phyloP scores from a whole-genome alignment of 2,888 invertebrate species.

The Isotomurus palustris region DNA sequence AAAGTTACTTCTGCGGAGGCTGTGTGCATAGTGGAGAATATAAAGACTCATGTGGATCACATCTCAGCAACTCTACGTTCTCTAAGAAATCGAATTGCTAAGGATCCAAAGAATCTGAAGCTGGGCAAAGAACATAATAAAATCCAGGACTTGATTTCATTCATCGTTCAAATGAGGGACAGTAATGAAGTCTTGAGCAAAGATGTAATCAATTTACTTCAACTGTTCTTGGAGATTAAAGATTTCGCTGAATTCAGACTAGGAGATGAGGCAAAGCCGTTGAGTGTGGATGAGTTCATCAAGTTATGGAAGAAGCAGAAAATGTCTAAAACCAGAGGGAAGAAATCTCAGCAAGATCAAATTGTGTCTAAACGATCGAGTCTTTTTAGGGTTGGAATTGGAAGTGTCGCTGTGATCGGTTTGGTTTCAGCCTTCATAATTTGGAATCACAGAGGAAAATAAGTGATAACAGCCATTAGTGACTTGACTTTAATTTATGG shows the following conservation, averaged over 20 bases:
- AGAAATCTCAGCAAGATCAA: too few relatives aligned
- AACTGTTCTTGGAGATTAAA: neutral
- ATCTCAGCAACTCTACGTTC: slow-evolving; percentile 9
- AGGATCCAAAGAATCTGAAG: slow-evolving; percentile 5
- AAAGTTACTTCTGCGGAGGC: slow-evolving; percentile 17
- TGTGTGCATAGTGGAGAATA: slow-evolving; percentile 18
- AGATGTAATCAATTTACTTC: neutral
- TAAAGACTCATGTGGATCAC: slow-evolving; percentile 13
- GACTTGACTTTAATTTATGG: too few relatives aligned
- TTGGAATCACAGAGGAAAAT: too few relatives aligned
- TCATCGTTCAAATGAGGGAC: neutral
- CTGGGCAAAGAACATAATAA: slow-evolving; percentile 16
- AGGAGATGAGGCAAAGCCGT: neutral
- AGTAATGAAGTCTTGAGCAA: neutral
- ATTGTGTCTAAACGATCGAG: neutral
- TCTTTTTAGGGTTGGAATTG: neutral
- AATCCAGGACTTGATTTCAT: slow-evolving; percentile 1
- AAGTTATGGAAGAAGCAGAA: slow-evolving; percentile 1
- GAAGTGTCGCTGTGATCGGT: too few relatives aligned
- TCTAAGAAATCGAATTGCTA: slow-evolving; percentile 5
- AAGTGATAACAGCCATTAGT: too few relatives aligned
- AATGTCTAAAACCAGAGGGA: neutral
- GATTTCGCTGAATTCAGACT: slow-evolving; percentile 13
- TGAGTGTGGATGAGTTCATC: neutral
- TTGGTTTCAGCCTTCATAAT: too few relatives aligned